phyloP scores from a whole-genome alignment of 53 echinoderm and acorn worm genomes.

The Luidia sarsii region DNA sequence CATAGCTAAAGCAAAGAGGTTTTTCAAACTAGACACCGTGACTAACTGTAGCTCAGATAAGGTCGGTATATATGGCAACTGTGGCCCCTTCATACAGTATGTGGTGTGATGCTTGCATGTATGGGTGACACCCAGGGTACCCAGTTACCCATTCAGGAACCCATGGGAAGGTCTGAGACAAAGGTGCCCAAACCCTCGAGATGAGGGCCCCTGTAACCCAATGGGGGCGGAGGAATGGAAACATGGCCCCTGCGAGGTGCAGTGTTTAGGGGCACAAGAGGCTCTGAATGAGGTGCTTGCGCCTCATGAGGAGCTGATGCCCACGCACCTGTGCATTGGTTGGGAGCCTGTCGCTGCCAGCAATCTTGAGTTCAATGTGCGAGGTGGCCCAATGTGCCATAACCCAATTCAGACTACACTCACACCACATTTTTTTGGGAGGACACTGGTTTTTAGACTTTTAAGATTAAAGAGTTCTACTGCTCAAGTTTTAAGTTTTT shows the following conservation, averaged over 20 bases:
- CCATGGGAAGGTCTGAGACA: constrained; percentile 88
- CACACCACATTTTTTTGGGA: constrained; percentile 52
- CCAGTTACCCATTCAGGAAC: constrained; percentile 2
- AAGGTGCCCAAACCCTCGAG: constrained; percentile 52
- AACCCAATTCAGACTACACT: constrained; percentile 92
- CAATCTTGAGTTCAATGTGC: constrained; percentile 75
- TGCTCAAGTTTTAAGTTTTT: too few relatives aligned
- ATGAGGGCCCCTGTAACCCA: constrained; percentile 52
- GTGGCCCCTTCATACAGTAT: too few relatives aligned
- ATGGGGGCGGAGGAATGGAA: constrained; percentile 57
- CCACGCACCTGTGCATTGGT: constrained; percentile 59
- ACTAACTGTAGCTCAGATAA: too few relatives aligned
- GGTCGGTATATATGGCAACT: background rate
- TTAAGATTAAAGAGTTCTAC: too few relatives aligned
- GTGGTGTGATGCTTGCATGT: constrained; percentile 76
- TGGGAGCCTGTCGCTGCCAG: constrained; percentile 67
- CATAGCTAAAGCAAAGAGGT: background rate
- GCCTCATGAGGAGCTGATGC: constrained; percentile 54
- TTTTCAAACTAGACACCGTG: background rate
- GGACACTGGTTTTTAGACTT: too few relatives aligned
- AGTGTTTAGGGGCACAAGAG: constrained; percentile 55
- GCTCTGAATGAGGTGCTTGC: constrained; percentile 4
- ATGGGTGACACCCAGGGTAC: constrained; percentile 69
- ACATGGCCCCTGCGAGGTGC: constrained; percentile 57
- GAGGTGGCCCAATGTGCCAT: constrained; percentile 67